Evolutionary conservation across 2,888 invertebrate genomes (phyloP), one percentile per base, ranked within the genome.

Genomic region (Leptothorax acervorum): DNA sequence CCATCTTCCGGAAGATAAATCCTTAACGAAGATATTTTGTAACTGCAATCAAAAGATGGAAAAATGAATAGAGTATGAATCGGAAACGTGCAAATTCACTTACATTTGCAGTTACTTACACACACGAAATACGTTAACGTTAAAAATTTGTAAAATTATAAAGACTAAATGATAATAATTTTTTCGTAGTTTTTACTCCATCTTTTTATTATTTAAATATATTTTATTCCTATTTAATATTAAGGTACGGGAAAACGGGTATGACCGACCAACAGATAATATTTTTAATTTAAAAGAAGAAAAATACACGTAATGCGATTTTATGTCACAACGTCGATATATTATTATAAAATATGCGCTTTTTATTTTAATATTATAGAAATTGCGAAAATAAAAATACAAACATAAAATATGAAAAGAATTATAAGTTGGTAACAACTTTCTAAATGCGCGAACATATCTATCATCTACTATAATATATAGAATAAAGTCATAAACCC

Each of bases 1-100:
- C 12, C 28, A 28, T 70, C 23, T 18, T 51, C 48, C 63, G 76
- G 63, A 89, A 88, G 84, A 89, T 87, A 88, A 84, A 83, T 74
- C 8, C 28, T 73, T 82, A 87, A 87, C 76, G 75, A 86, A 78
- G 55, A 68, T 66, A 57, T 74, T 35, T 65, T 65, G 28, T 66
- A 28, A 42, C 28, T n/a, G 28, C 48, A 70, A 85, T 85, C 39
- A 66, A 45, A 82, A 74, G 5, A 71, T n/a, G 11, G 5, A 53
- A 6, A 65, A 39, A 31, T 42, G 15, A 42, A 71, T 55, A 15
- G 6, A 39, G 1, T 60, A 60, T 39, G 8, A 53, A 31, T 18
- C n/a, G 11, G 8, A 76, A 53, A 28, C 1, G 15, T 31, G 9
- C 45, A 23, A 53, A 51, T 8, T 75, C 5, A 3, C 11, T 39